Conservation (phyloP, 2,113 vertebrate genomes). For the Melanostigma gelatinosum region DNA sequence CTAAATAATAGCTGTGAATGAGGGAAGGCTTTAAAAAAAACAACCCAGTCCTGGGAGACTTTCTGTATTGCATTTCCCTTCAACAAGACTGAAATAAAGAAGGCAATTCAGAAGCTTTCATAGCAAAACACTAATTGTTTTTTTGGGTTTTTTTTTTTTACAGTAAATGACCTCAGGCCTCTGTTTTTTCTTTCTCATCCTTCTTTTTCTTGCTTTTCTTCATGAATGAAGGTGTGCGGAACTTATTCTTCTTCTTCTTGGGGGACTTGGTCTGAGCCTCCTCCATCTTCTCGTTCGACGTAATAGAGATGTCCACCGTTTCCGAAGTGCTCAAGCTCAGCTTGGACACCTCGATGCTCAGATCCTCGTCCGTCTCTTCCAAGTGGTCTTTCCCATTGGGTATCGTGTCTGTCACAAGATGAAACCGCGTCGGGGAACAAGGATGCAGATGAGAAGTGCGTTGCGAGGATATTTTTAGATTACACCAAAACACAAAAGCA, state of each 20-base stretch:
- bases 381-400: constrained; percentile 79
- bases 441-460: background rate
- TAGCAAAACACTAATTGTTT: background rate
- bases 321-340: constrained; percentile 77
- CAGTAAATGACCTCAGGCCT: constrained; percentile 55
- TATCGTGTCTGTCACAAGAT: constrained; percentile 69
- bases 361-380: constrained; percentile 77
- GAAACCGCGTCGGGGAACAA: constrained; percentile 26
- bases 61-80: constrained; percentile 47
- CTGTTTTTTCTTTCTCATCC: constrained; percentile 71
- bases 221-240: constrained; percentile 81
- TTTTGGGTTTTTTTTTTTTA: constrained; percentile 8
- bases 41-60: constrained; percentile 36
- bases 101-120: constrained; percentile 26
- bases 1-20: constrained; percentile 54
- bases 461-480: background rate
- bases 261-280: constrained; percentile 73
- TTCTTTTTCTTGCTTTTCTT: constrained; percentile 81
- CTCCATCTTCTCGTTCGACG: constrained; percentile 69
- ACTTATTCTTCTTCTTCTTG: constrained; percentile 83
- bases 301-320: constrained; percentile 76
- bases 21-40: constrained; percentile 17
- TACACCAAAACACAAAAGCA: background rate
- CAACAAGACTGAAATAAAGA: constrained; percentile 26
- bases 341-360: constrained; percentile 78